Base-by-base conservation (phyloP, 2,888 invertebrate genomes). In the Lasioglossum marginatum region DNA sequence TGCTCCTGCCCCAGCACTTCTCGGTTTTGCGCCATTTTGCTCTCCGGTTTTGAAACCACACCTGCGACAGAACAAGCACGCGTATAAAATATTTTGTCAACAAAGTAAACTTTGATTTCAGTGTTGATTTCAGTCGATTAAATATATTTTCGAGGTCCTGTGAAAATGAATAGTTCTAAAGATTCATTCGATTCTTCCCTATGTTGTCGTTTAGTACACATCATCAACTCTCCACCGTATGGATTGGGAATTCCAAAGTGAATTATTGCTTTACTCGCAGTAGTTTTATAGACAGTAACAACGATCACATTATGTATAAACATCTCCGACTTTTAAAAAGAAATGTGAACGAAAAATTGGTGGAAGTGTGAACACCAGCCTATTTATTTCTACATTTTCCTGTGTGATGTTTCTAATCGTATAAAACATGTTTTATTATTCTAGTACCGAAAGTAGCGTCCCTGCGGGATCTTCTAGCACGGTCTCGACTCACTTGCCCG, bases 21-120 rank as follows among this genome's bases (percentile, higher is more conserved):
- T 99, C 99, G 79, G 99, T 99, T 96, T 99, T 99, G 87, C 99
- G 97, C 99, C 99, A 99, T 95, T 99, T 99, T 93, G 99, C 99
- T 71, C 99, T 97, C 43, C 99, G 97, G 96, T 99, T 99, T 96
- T 99, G 99, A 96, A 99, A 99, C 99, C 99, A 99, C 80, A 99
- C 99, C 99, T 99, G 96, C 1, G 96, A 96, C 87, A 91, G 19
- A 66, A 37, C 10, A 23, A 34, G 19, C 66, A 23, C 19, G 6
- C 19, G 16, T 6, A 16, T 63, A 2, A 63, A 63, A 27, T 16
- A 31, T 16, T 63, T 16, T 31, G 16, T 2, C 63, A 6, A 6
- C 16, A 16, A 31, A 27, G 0, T 8, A 19, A 31, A 31, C 63
- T 0, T 34, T 8, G 3, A 34, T 66, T 16, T 31, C 14, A 31